These are phyloP conservation scores for Meteorus cinctellus DNA, from an alignment of 2,888 invertebrate genomes.

Conservation along the genomic window DNA sequence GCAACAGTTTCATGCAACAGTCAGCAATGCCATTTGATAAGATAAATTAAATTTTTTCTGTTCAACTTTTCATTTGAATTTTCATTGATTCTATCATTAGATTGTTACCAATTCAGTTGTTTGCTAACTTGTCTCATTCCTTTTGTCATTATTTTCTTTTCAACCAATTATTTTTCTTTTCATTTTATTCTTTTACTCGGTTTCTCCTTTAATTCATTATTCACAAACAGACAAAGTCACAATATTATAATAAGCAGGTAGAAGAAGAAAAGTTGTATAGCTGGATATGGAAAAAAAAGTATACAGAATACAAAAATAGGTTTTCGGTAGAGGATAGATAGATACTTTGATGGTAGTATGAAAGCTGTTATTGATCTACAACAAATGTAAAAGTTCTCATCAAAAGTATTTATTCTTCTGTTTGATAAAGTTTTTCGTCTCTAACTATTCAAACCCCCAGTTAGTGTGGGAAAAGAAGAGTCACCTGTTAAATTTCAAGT, in stretches of 20 bases:
- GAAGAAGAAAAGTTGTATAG: background rate
- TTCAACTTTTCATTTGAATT: too few relatives aligned
- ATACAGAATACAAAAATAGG: background rate
- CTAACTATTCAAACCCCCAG: background rate
- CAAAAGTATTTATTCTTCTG: background rate
- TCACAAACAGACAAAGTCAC: constrained; percentile 14
- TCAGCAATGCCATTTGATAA: background rate
- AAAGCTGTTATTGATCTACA: too few relatives aligned
- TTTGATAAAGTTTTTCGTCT: background rate
- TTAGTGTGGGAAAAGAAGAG: background rate
- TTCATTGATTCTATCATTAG: too few relatives aligned
- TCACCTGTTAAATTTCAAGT: background rate
- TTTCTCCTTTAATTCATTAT: constrained; percentile 30
- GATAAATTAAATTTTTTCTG: background rate
- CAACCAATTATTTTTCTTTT: background rate
- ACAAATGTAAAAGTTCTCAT: background rate
- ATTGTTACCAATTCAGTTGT: too few relatives aligned
- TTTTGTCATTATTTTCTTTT: constrained; percentile 7
- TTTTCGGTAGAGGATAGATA: too few relatives aligned
- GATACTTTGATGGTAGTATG: too few relatives aligned
- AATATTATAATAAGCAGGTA: background rate
- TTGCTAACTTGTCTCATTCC: background rate
- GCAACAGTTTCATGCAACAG: background rate
- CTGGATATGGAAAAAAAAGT: constrained; percentile 16
- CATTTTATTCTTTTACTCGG: background rate